These are phyloP conservation scores for Microtus ochrogaster DNA, from an alignment of 2,113 vertebrate genomes.

Conservation along the genomic window DNA sequence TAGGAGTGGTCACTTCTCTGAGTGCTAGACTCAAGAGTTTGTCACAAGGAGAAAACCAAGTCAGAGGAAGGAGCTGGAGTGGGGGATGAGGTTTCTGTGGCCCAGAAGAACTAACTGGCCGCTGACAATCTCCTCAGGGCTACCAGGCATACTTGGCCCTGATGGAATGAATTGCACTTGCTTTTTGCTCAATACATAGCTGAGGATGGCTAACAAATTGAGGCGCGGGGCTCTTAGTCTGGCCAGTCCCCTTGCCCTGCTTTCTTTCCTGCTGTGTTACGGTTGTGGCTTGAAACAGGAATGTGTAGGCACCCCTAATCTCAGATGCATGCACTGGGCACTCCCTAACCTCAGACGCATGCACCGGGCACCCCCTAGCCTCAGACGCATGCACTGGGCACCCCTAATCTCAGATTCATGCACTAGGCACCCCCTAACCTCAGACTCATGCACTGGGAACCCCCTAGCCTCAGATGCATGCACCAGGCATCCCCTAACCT, in stretches of 20 bases:
- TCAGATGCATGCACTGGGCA: fast-evolving
- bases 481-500: fast-evolving
- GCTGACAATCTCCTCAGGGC: not conserved
- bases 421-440: fast-evolving
- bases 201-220: not conserved
- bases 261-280: fast-evolving
- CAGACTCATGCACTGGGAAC: no score
- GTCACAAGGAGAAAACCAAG: no score
- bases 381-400: fast-evolving
- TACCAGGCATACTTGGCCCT: not conserved
- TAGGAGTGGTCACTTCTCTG: not conserved
- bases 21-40: not conserved
- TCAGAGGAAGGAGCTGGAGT: no score
- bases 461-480: not conserved
- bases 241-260: not conserved
- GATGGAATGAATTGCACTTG: fast-evolving
- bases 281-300: not conserved
- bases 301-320: no score
- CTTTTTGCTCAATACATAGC: not conserved
- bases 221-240: not conserved
- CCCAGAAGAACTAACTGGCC: not conserved
- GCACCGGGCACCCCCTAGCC: no score
- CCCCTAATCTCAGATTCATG: not conserved
- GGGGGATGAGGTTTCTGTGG: not conserved
- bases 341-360: no score